A percentile compares a stretch with the other conserved stretches of the same genome.
Evolutionary conservation across 2,797 vertebrate genomes (phyloP).

Genomic region (Chelon labrosus): DNA sequence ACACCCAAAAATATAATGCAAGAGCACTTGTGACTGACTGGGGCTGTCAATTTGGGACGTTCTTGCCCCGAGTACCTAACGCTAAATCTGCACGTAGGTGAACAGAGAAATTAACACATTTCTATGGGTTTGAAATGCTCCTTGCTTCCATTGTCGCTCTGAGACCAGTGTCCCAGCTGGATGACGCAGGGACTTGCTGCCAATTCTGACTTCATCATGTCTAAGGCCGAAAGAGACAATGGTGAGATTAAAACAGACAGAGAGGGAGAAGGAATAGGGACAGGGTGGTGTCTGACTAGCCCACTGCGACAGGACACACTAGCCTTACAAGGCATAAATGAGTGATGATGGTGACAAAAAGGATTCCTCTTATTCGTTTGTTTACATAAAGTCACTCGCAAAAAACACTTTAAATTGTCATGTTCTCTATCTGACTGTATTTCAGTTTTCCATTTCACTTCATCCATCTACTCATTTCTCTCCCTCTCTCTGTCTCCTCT

Average conservation of each 20-base stretch:
- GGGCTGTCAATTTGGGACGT: too few relatives aligned
- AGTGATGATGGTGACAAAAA: neutral
- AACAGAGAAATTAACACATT: too few relatives aligned
- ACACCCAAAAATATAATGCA: too few relatives aligned
- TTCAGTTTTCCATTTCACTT: slow-evolving; percentile 9
- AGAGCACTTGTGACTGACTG: too few relatives aligned
- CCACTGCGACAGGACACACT: slow-evolving; percentile 8
- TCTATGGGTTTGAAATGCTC: neutral
- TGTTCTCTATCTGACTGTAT: slow-evolving; percentile 4
- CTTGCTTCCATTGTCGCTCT: neutral
- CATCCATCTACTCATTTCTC: slow-evolving; percentile 8
- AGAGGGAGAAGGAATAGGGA: slow-evolving; percentile 12
- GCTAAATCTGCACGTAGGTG: too few relatives aligned
- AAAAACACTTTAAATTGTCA: slow-evolving; percentile 1
- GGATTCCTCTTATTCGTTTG: neutral
- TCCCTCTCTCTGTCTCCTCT: neutral
- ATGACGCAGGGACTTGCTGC: slow-evolving; percentile 37
- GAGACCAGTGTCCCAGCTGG: slow-evolving; percentile 20
- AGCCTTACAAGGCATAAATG: neutral
- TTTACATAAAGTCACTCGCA: neutral
- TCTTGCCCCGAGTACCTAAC: too few relatives aligned
- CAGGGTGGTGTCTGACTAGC: slow-evolving; percentile 6
- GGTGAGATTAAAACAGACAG: neutral
- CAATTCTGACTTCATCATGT: slow-evolving; percentile 48
- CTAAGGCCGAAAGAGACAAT: slow-evolving; percentile 28